These are phyloP conservation scores for Ophraella communa DNA, from an alignment of 2,888 invertebrate genomes.

Conservation along the genomic window DNA sequence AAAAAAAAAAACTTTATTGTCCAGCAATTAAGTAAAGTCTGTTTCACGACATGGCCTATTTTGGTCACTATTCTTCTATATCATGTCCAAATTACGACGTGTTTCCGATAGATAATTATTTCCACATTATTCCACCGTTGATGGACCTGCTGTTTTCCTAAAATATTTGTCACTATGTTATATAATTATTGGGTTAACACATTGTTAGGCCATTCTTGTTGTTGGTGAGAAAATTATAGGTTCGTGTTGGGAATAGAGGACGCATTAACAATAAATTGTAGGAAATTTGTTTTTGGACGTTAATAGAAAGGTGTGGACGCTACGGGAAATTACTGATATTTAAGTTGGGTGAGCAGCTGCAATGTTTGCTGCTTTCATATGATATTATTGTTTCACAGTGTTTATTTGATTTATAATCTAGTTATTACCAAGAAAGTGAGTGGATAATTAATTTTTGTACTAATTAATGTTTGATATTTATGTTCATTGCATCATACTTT, in stretches of 20 bases:
- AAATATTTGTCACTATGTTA: conserved; percentile 11
- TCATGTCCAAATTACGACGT: conserved; percentile 8
- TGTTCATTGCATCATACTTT: no score
- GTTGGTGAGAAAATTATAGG: neutral
- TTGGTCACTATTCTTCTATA: neutral
- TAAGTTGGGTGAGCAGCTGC: neutral
- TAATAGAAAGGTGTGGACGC: neutral
- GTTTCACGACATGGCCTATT: neutral
- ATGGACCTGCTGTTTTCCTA: conserved; percentile 2
- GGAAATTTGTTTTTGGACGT: neutral
- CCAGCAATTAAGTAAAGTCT: no score
- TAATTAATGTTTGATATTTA: no score
- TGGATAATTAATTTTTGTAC: no score
- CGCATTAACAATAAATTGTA: neutral
- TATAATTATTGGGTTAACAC: conserved; percentile 9
- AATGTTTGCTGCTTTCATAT: no score
- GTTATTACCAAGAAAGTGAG: no score
- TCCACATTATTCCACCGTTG: neutral
- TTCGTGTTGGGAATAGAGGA: neutral
- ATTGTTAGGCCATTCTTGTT: neutral
- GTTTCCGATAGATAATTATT: conserved; percentile 5
- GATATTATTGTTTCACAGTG: no score
- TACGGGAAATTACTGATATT: no score
- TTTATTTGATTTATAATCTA: no score
- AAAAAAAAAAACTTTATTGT: no score